Evolutionary conservation across 1,140 invertebrate species (phyloP).

Genomic region (Globodera ellingtonae): DNA sequence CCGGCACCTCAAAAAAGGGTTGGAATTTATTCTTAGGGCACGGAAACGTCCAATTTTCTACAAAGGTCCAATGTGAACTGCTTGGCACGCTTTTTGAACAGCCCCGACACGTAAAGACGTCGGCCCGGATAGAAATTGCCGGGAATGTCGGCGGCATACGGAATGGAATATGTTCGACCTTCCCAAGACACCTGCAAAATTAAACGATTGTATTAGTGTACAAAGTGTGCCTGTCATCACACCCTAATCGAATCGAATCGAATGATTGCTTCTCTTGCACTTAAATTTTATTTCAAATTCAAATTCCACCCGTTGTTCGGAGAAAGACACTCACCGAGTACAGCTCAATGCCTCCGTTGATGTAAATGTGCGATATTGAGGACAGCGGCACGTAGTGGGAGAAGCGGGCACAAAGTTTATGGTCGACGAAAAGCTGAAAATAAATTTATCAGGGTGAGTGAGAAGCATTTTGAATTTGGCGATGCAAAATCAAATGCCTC

Average conservation of each 20-base stretch:
- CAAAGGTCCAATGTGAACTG: constrained; percentile 58
- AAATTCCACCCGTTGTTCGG: too few species aligned
- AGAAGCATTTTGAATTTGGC: constrained; percentile 19
- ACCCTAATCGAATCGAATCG: too few species aligned
- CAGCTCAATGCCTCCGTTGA: constrained; percentile 62
- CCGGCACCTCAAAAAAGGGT: constrained; percentile 8
- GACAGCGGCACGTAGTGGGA: constrained; percentile 60
- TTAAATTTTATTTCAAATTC: too few species aligned
- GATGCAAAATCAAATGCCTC: constrained; percentile 39
- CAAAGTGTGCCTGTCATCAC: too few species aligned
- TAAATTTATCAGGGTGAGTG: neutral
- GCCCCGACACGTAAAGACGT: constrained; percentile 61
- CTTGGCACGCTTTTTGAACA: constrained; percentile 56
- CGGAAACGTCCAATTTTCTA: constrained; percentile 29
- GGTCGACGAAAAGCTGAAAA: constrained; percentile 61
- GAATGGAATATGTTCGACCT: constrained; percentile 44
- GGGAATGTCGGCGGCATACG: constrained; percentile 64
- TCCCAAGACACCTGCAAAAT: constrained; percentile 37
- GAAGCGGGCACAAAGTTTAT: constrained; percentile 64
- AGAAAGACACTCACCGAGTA: constrained; percentile 40
- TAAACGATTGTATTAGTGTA: neutral
- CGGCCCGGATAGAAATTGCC: constrained; percentile 63
- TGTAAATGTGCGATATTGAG: constrained; percentile 60
- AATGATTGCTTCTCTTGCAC: too few species aligned
- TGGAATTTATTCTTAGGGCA: neutral